phyloP scores from a whole-genome alignment of 2,113 vertebrate species.

The Tupaia chinensis region DNA sequence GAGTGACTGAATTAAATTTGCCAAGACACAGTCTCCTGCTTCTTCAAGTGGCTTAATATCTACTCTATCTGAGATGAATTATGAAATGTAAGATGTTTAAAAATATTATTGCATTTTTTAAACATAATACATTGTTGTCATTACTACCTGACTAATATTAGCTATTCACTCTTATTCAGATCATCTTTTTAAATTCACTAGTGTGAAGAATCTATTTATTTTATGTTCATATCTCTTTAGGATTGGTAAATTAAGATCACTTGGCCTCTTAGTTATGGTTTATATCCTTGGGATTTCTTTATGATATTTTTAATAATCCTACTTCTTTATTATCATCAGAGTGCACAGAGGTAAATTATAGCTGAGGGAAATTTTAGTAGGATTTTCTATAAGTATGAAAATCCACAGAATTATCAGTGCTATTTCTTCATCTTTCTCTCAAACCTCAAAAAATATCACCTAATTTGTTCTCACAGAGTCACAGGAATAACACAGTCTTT shows the following conservation, averaged over 20 bases:
- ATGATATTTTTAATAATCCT: slow-evolving; percentile 71
- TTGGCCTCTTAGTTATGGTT: slow-evolving; percentile 63
- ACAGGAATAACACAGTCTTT: neutral
- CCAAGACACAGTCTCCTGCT: neutral
- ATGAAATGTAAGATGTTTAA: slow-evolving; percentile 12
- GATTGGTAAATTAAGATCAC: slow-evolving; percentile 66
- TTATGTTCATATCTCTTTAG: slow-evolving; percentile 60
- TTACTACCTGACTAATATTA: slow-evolving; percentile 19
- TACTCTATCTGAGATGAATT: neutral
- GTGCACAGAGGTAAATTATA: slow-evolving; percentile 56
- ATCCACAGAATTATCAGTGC: neutral
- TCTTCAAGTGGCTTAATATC: slow-evolving; percentile 11
- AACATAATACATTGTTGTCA: neutral
- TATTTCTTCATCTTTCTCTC: slow-evolving; percentile 34
- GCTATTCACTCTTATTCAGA: neutral
- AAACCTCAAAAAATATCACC: neutral
- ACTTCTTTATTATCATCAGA: slow-evolving; percentile 58
- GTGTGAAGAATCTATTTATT: slow-evolving; percentile 43
- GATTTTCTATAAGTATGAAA: slow-evolving; percentile 55
- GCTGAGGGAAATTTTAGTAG: slow-evolving; percentile 48
- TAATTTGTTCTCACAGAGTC: neutral
- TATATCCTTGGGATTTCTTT: slow-evolving; percentile 67
- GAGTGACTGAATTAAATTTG: slow-evolving; percentile 23
- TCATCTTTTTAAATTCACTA: slow-evolving; percentile 35
- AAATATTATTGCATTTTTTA: slow-evolving; percentile 4